Conservation (phyloP, 1,140 invertebrate species). For the Caerostris darwini region DNA sequence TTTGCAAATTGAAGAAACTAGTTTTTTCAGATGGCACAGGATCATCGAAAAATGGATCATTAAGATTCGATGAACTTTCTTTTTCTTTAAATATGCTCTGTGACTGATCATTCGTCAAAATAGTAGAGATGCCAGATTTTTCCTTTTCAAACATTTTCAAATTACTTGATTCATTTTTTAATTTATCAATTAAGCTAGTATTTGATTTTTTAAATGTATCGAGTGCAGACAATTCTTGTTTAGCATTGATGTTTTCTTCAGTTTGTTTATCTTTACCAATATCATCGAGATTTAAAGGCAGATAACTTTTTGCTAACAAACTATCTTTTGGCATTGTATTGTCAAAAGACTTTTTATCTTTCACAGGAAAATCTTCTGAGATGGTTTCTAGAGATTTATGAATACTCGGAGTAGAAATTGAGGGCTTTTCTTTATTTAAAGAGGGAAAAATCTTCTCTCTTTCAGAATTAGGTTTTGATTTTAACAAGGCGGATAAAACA, state of each 20-base stretch:
- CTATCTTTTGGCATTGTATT: background rate
- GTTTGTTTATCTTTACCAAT: background rate
- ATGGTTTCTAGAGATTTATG: conserved; percentile 32
- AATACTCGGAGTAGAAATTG: background rate
- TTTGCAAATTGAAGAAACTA: background rate
- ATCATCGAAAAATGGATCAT: conserved; percentile 68
- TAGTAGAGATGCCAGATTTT: background rate
- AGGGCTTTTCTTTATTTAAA: background rate
- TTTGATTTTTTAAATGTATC: conserved; percentile 8
- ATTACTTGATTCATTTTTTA: conserved; percentile 22
- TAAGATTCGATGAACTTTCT: background rate
- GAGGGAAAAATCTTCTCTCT: background rate
- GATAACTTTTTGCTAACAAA: background rate
- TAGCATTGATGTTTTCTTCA: background rate
- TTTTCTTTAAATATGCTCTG: conserved; percentile 47
- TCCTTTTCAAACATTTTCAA: background rate
- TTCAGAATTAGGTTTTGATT: background rate
- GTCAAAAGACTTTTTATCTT: background rate
- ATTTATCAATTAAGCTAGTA: conserved; percentile 1
- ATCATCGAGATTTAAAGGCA: background rate
- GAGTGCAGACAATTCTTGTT: background rate
- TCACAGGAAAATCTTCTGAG: conserved; percentile 12
- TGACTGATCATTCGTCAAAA: background rate
- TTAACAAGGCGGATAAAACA: conserved; percentile 50
- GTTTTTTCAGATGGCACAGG: conserved; percentile 64